These are phyloP conservation scores for Andricus curvator DNA, from an alignment of 2,888 invertebrate genomes.

Conservation along the genomic window DNA sequence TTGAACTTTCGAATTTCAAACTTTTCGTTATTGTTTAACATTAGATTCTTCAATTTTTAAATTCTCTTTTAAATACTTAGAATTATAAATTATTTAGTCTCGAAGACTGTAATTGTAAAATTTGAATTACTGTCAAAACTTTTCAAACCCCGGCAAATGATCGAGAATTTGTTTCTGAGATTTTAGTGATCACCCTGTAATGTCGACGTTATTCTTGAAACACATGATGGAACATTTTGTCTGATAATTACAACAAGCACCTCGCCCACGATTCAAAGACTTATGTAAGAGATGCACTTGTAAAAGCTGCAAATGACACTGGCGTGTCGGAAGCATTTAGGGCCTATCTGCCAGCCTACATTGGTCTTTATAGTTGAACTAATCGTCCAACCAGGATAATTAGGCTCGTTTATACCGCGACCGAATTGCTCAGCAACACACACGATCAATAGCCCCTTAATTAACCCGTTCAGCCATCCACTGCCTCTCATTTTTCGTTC, in stretches of 20 bases:
- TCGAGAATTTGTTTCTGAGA: too few species aligned
- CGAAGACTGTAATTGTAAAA: too few species aligned
- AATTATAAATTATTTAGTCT: too few species aligned
- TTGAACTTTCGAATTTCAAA: too few species aligned
- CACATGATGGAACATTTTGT: constrained; percentile 18
- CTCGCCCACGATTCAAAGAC: constrained; percentile 33
- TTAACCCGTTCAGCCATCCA: not conserved
- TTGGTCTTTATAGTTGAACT: constrained; percentile 43
- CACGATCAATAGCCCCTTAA: constrained; percentile 8
- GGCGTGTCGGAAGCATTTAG: constrained; percentile 57
- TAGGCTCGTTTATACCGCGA: constrained; percentile 44
- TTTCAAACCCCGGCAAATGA: too few species aligned
- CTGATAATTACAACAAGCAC: constrained; percentile 30
- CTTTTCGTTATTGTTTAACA: too few species aligned
- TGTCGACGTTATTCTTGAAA: not conserved
- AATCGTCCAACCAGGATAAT: constrained; percentile 53
- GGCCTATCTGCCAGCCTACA: constrained; percentile 42
- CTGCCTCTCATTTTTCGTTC: not conserved
- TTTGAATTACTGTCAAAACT: too few species aligned
- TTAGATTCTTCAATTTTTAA: too few species aligned
- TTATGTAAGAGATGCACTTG: constrained; percentile 49
- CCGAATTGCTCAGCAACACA: constrained; percentile 15
- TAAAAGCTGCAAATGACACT: constrained; percentile 53
- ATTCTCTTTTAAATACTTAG: too few species aligned
- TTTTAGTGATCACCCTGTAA: too few species aligned